Evolutionary conservation across 1,140 invertebrate species (phyloP).

Genomic region (Cecropterus lyciades): DNA sequence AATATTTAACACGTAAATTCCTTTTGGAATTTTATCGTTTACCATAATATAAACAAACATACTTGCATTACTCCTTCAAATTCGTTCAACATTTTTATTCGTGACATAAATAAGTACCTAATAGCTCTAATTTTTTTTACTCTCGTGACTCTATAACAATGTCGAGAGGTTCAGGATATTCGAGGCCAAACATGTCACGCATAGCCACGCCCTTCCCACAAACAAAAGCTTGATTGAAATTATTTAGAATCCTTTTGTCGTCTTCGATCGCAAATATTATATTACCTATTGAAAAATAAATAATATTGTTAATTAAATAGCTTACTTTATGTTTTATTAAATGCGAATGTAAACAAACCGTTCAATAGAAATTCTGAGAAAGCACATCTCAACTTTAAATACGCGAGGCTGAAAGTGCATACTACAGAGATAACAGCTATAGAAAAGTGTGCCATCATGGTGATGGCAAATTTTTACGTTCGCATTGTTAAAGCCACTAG

Average conservation of each 20-base stretch:
- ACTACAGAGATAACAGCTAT: constrained; percentile 46
- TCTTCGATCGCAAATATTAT: not conserved
- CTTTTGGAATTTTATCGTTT: too few relatives aligned
- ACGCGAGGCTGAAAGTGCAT: constrained; percentile 15
- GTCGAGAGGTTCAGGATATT: constrained; percentile 29
- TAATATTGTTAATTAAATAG: not conserved
- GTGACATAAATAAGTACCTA: too few relatives aligned
- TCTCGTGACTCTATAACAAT: constrained; percentile 22
- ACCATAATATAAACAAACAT: too few relatives aligned
- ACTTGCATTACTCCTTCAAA: too few relatives aligned
- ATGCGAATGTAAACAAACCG: not conserved
- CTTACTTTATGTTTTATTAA: constrained; percentile 8
- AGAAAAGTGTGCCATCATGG: constrained; percentile 56
- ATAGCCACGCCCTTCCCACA: constrained; percentile 58
- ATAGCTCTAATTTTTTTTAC: not conserved
- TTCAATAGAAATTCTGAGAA: not conserved
- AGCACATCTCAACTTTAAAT: not conserved
- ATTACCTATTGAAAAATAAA: not conserved
- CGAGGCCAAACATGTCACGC: constrained; percentile 56
- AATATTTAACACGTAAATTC: too few relatives aligned
- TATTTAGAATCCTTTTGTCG: constrained; percentile 23
- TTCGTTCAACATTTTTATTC: too few relatives aligned
- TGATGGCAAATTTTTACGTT: constrained; percentile 52
- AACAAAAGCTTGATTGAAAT: constrained; percentile 44
- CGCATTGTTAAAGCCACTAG: constrained; percentile 60